Conservation (phyloP, 2,888 invertebrate genomes). For the Muschampia plurimacula region DNA sequence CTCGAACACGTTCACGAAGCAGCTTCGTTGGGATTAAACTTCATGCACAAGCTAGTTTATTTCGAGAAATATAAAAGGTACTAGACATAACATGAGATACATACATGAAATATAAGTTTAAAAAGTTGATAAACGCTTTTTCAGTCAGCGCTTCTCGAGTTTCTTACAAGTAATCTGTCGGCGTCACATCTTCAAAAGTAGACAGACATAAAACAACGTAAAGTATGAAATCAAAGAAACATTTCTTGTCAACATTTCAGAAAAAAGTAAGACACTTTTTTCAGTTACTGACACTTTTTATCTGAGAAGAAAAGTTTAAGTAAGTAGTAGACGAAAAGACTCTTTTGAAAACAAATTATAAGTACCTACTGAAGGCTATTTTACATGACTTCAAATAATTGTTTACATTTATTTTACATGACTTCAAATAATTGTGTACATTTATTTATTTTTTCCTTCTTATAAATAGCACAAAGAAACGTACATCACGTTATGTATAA, state of each 20-base stretch:
- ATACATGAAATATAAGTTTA: not conserved
- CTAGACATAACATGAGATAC: not conserved
- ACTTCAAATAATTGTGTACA: no score
- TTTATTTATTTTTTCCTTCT: no score
- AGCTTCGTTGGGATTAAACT: constrained; percentile 51
- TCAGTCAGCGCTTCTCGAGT: not conserved
- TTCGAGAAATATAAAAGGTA: not conserved
- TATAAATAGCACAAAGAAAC: no score
- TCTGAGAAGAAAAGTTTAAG: constrained; percentile 17
- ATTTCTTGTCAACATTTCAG: no score
- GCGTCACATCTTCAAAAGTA: not conserved
- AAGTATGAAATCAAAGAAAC: not conserved
- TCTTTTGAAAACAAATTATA: not conserved
- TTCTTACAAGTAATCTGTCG: not conserved
- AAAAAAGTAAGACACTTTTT: constrained; percentile 12
- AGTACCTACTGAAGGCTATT: not conserved
- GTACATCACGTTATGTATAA: no score
- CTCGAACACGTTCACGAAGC: constrained; percentile 61
- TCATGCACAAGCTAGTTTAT: constrained; percentile 17
- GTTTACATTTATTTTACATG: no score
- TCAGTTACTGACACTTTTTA: constrained; percentile 29
- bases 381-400: no score
- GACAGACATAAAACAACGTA: not conserved
- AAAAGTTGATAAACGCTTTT: constrained; percentile 2
- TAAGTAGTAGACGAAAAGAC: no score